phyloP scores from a whole-genome alignment of 2,797 vertebrate species.

The Danio jaintianensis region DNA sequence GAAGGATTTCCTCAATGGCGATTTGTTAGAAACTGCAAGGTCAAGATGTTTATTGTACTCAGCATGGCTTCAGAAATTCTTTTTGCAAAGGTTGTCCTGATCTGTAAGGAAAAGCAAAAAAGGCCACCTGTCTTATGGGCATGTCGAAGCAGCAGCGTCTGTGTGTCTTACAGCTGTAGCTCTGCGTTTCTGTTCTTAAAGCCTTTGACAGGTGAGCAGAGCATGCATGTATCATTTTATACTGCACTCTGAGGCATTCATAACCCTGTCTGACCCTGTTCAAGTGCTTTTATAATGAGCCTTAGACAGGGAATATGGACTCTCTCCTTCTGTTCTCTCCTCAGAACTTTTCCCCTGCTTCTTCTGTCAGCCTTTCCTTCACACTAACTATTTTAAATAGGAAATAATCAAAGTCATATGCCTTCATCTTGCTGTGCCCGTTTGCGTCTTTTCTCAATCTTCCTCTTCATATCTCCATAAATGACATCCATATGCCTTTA shows the following conservation, averaged over 20 bases:
- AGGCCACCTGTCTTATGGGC: slow-evolving; percentile 18
- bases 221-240: slow-evolving; percentile 25
- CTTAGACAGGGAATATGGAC: slow-evolving; percentile 24
- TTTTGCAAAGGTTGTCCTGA: slow-evolving; percentile 31
- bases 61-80: slow-evolving; percentile 5
- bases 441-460: slow-evolving; percentile 5
- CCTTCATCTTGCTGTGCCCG: neutral
- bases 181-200: slow-evolving; percentile 20
- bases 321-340: neutral
- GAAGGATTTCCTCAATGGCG: slow-evolving; percentile 3
- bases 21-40: slow-evolving; percentile 31
- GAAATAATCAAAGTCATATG: neutral
- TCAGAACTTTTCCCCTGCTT: neutral
- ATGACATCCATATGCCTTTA: too few species aligned
- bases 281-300: slow-evolving; percentile 25
- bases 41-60: slow-evolving; percentile 8
- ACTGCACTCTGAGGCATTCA: slow-evolving; percentile 17
- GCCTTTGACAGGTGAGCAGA: slow-evolving; percentile 42
- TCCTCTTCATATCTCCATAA: slow-evolving; percentile 45
- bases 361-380: slow-evolving; percentile 10
- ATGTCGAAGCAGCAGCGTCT: slow-evolving; percentile 5
- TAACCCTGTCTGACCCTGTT: slow-evolving; percentile 36
- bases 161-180: neutral
- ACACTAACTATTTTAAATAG: neutral
- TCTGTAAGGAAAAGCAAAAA: slow-evolving; percentile 20